These are phyloP conservation scores for Ptychoptera albimana DNA, from an alignment of 2,888 invertebrate species.

Conservation along the genomic window DNA sequence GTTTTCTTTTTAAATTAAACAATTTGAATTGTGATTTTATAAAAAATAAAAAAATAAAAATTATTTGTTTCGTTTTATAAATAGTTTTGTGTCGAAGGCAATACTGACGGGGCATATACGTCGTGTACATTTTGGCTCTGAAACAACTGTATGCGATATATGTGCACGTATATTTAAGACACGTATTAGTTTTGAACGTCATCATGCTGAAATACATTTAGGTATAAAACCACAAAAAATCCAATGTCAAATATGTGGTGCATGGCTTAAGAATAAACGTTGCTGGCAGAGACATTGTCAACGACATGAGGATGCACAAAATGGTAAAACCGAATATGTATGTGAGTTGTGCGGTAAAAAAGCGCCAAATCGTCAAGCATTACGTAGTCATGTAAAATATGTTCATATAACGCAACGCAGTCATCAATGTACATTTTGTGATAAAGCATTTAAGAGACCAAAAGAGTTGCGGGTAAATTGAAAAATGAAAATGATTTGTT, in stretches of 20 bases:
- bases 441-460: conserved; percentile 9
- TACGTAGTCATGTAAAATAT: conserved; percentile 9
- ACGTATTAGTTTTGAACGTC: conserved; percentile 5
- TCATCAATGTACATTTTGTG: conserved; percentile 9
- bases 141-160: conserved; percentile 7
- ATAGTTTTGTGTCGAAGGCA: neutral
- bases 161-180: conserved; percentile 5
- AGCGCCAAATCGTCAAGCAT: conserved; percentile 9
- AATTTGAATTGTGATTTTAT: neutral
- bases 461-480: conserved; percentile 7
- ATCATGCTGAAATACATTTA: conserved; percentile 5
- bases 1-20: neutral
- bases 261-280: conserved; percentile 5
- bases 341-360: conserved; percentile 8
- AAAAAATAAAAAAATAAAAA: neutral
- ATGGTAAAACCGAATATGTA: conserved; percentile 1
- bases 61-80: neutral
- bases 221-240: conserved; percentile 4
- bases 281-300: conserved; percentile 6
- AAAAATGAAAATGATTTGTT: neutral
- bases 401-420: conserved; percentile 6
- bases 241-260: conserved; percentile 8
- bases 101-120: neutral
- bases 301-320: conserved; percentile 1
- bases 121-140: conserved; percentile 1